Evolutionary conservation across 2,888 invertebrate species (phyloP), one percentile per base, ranked within the genome.

Genomic region (Lochmaea crataegi): DNA sequence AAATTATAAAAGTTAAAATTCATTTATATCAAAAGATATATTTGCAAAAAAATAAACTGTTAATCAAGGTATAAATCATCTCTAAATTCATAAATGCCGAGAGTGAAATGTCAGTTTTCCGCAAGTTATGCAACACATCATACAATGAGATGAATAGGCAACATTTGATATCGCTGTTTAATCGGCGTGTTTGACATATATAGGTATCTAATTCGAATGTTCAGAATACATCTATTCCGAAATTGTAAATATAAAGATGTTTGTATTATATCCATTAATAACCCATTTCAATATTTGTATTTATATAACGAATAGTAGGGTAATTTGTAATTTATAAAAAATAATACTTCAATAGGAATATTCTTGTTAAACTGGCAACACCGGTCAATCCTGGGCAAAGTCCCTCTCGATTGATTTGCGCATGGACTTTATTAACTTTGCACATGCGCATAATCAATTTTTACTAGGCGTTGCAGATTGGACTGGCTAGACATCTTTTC

Each of bases 391-490:
- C 70, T 26, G 70, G 70, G 70, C 56, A 68, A 60, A 68, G 26
- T 58, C 45, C 56, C 64, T 26, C 65, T 67, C 48, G 45, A 70
- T 70, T 58, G 70, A 70, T 70, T 70, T 70, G 38, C 70, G 64
- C 70, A 70, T 56, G 64, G 64, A n/a, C 26, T 53, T 53, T 63
- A 12, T 12, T 11, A 12, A 32, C 14, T 53, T 26, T 10, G 65
- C 71, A 57, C 71, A 68, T 74, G 74, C 71, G 74, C 68, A 26
- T 45, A 12, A 1, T 10, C 11, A 53, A 63, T 53, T 69, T 69
- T 69, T 32, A 70, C 64, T 70, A 70, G 70, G 70, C 70, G 73
- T 56, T 73, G 73, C 73, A 69, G 73, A 65, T 69, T 60, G 51
- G 65, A 68, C 56, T 70, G 66, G 41, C n/a, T 22, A 65, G 42